Conservation (phyloP, 37 sponge, comb jelly and placozoan species). For the Chondrilla cf. caribensis region DNA sequence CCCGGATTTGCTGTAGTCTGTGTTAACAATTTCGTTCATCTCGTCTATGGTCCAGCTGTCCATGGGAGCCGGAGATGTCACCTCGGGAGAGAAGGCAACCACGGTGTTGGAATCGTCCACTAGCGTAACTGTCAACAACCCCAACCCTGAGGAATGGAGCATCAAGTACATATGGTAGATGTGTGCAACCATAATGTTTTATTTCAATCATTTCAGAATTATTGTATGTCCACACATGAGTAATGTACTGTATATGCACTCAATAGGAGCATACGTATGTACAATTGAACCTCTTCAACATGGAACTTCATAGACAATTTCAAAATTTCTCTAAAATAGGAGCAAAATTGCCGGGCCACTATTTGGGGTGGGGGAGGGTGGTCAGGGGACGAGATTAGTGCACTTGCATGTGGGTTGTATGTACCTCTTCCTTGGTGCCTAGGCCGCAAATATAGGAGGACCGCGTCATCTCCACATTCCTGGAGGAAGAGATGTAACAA, state of each 20-base stretch:
- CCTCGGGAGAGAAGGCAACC: background rate
- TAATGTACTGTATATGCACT: too few relatives aligned
- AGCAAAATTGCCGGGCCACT: too few relatives aligned
- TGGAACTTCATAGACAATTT: too few relatives aligned
- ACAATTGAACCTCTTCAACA: too few relatives aligned
- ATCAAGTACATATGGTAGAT: background rate
- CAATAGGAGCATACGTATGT: too few relatives aligned
- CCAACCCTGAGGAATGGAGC: background rate
- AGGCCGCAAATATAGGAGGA: constrained; percentile 61
- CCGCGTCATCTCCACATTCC: constrained; percentile 35
- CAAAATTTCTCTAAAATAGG: too few relatives aligned
- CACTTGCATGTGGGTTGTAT: too few relatives aligned
- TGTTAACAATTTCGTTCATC: background rate
- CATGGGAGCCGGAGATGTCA: background rate
- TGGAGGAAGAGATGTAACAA: too few relatives aligned
- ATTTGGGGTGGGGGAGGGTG: too few relatives aligned
- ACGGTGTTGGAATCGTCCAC: background rate
- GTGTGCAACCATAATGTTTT: background rate
- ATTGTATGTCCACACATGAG: background rate
- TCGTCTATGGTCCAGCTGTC: background rate
- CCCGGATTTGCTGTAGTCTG: background rate
- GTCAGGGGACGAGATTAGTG: too few relatives aligned
- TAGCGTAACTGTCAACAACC: background rate
- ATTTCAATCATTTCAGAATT: background rate
- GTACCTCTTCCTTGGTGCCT: constrained; percentile 59